These are phyloP conservation scores for Hiodon tergisus DNA, from an alignment of 2,113 vertebrate genomes.

Conservation along the genomic window DNA sequence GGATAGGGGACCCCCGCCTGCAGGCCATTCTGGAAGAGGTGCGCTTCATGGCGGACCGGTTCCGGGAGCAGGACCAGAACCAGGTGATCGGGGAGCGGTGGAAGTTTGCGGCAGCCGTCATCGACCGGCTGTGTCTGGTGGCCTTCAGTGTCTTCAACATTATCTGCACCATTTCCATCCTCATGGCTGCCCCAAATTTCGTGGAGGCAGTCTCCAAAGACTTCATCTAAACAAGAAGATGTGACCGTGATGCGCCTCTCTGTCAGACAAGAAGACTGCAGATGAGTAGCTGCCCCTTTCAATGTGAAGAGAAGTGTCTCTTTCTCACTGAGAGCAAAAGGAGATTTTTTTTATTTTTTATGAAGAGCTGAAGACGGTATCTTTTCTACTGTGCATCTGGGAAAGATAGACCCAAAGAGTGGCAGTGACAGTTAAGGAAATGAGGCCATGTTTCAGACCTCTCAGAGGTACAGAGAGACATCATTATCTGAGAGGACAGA, in stretches of 20 bases:
- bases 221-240: conserved; percentile 53
- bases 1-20: conserved; percentile 59
- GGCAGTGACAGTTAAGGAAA: no score
- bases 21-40: conserved; percentile 70
- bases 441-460: no score
- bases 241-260: background rate
- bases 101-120: conserved; percentile 71
- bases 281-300: background rate
- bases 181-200: conserved; percentile 73
- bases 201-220: conserved; percentile 70
- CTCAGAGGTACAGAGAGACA: no score
- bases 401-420: background rate
- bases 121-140: conserved; percentile 69
- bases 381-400: background rate
- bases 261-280: background rate
- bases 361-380: background rate
- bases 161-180: conserved; percentile 74
- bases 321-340: background rate
- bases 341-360: background rate
- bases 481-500: no score
- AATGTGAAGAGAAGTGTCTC: background rate
- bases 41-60: conserved; percentile 64
- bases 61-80: conserved; percentile 60
- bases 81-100: conserved; percentile 62
- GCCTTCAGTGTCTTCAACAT: conserved; percentile 75